Percentiles rank a stretch among this genome's conserved stretches.
phyloP scores from a whole-genome alignment of 2,888 invertebrate genomes.

The Conchocele bisecta region DNA sequence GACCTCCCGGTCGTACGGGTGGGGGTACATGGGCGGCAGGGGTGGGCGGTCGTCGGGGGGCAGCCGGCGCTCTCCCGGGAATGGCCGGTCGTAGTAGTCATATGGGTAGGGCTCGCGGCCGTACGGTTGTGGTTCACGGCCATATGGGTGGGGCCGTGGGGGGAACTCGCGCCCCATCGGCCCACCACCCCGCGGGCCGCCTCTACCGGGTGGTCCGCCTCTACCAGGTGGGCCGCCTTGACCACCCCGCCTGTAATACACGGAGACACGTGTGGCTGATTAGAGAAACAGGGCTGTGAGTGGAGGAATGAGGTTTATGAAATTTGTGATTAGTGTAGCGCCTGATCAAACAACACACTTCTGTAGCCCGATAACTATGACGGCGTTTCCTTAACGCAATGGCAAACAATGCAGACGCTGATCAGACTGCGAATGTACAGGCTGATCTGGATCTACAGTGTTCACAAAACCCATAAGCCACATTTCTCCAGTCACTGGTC shows the following conservation, averaged over 20 bases:
- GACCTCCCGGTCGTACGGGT: slow-evolving; percentile 44
- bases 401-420: too few species aligned
- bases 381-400: too few species aligned
- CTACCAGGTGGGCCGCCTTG: slow-evolving; percentile 53
- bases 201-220: slow-evolving; percentile 43
- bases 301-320: too few species aligned
- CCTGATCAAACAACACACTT: too few species aligned
- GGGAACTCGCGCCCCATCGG: slow-evolving; percentile 50
- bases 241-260: slow-evolving; percentile 49
- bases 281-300: too few species aligned
- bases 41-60: slow-evolving; percentile 55
- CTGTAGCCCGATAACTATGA: too few species aligned
- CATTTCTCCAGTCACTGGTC: too few species aligned
- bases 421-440: too few species aligned
- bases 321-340: too few species aligned
- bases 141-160: slow-evolving; percentile 67
- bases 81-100: slow-evolving; percentile 64
- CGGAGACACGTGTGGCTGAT: too few species aligned
- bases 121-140: slow-evolving; percentile 70
- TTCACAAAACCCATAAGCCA: too few species aligned
- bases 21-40: slow-evolving; percentile 55
- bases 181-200: slow-evolving; percentile 40
- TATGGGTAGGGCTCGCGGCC: slow-evolving; percentile 66
- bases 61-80: slow-evolving; percentile 48
- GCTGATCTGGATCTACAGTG: too few species aligned